These are phyloP conservation scores for Pempheris klunzingeri DNA, from an alignment of 2,797 vertebrate genomes.

Conservation along the genomic window DNA sequence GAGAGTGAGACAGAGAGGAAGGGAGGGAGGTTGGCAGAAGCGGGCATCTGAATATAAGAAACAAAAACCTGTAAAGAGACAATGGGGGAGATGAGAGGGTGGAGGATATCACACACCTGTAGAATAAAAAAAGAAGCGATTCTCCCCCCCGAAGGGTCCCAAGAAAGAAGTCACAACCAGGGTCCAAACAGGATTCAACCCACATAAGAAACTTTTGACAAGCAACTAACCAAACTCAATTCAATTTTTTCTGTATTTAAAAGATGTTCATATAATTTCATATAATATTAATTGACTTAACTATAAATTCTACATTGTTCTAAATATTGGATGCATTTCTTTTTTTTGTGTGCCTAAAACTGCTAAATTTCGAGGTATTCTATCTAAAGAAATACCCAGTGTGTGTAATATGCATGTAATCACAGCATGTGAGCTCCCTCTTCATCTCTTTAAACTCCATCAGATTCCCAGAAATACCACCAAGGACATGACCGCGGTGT, in stretches of 20 bases:
- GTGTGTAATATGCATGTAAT: not conserved
- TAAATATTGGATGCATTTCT: not conserved
- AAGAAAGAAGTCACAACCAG: not conserved
- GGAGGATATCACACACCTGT: slow-evolving; percentile 23
- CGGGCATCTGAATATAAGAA: not conserved
- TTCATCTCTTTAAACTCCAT: not conserved
- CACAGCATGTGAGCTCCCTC: not conserved
- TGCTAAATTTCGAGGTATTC: not conserved
- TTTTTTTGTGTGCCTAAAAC: not conserved
- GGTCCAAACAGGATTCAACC: not conserved
- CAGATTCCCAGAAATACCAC: not conserved
- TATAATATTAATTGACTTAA: not conserved
- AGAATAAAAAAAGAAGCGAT: not conserved
- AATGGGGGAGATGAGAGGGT: not conserved
- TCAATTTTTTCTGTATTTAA: not conserved
- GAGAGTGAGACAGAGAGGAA: slow-evolving; percentile 30
- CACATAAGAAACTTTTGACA: not conserved
- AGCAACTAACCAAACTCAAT: not conserved
- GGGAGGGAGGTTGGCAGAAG: slow-evolving; percentile 4
- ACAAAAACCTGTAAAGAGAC: slow-evolving; percentile 37
- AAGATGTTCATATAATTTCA: not conserved
- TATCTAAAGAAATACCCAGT: not conserved
- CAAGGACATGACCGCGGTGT: slow-evolving; percentile 8
- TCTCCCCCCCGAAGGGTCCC: not conserved
- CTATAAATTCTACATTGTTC: too few species aligned